phyloP scores from a whole-genome alignment of 2,113 vertebrate species.

The Melanerpes aurifrons region DNA sequence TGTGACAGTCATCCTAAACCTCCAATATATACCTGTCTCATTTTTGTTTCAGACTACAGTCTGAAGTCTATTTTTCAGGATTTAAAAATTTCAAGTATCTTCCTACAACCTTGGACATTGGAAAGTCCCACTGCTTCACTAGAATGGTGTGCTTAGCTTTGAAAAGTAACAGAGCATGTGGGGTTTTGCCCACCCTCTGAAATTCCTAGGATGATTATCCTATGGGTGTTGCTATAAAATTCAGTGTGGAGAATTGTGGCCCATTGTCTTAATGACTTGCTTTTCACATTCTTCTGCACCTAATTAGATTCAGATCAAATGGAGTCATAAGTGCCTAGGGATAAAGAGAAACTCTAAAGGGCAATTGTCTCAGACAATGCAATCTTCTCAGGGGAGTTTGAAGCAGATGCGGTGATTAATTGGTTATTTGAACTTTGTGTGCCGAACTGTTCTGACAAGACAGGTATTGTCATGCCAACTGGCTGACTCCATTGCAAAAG shows the following conservation, averaged over 20 bases:
- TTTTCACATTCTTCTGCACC: constrained; percentile 41
- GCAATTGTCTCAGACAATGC: constrained; percentile 43
- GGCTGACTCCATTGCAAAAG: constrained; percentile 2
- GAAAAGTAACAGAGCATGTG: not conserved
- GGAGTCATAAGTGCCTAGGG: constrained; percentile 43
- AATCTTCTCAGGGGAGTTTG: constrained; percentile 24
- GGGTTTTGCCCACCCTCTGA: not conserved
- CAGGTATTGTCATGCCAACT: constrained; percentile 59
- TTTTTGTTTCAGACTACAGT: not conserved
- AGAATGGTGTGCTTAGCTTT: not conserved
- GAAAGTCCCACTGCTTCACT: not conserved
- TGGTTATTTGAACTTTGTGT: constrained; percentile 41
- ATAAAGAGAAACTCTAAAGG: constrained; percentile 54
- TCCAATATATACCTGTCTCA: not conserved
- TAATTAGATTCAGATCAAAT: constrained; percentile 66
- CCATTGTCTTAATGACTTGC: constrained; percentile 44
- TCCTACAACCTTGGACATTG: not conserved
- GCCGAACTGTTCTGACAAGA: constrained; percentile 50
- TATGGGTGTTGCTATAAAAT: not conserved
- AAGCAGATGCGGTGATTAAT: constrained; percentile 51
- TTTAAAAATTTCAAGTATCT: not conserved
- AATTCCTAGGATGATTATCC: constrained; percentile 6
- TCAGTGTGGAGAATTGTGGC: not conserved
- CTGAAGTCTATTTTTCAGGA: not conserved
- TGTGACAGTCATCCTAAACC: not conserved